phyloP scores from a whole-genome alignment of 2,888 invertebrate species.

The Drosophila koepferae region DNA sequence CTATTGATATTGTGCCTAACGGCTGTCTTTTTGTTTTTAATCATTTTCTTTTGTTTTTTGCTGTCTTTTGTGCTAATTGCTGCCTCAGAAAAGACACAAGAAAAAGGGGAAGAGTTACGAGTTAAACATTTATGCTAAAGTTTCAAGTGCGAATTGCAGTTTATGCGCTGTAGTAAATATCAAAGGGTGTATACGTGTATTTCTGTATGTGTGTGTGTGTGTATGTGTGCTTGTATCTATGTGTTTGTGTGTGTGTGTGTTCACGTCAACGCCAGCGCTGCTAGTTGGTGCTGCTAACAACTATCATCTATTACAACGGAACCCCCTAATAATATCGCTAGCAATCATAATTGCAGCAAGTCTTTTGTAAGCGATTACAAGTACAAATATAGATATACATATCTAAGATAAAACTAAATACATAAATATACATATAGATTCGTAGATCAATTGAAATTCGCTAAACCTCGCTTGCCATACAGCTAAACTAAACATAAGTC shows the following conservation, averaged over 20 bases:
- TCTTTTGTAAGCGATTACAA: conserved; percentile 76
- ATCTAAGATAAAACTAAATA: conserved; percentile 58
- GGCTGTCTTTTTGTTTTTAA: conserved; percentile 1
- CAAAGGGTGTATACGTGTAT: conserved; percentile 4
- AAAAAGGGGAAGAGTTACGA: conserved; percentile 15
- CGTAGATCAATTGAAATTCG: conserved; percentile 58
- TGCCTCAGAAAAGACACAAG: neutral
- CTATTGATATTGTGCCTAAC: conserved; percentile 17
- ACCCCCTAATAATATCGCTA: conserved; percentile 60
- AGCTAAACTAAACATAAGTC: conserved; percentile 64
- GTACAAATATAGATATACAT: conserved; percentile 47
- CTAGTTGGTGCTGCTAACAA: conserved; percentile 70
- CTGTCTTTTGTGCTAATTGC: conserved; percentile 54
- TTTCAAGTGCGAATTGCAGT: conserved; percentile 54
- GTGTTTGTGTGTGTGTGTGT: conserved; percentile 38
- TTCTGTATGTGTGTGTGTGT: conserved; percentile 13
- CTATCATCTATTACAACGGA: conserved; percentile 48
- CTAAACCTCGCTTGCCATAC: conserved; percentile 64
- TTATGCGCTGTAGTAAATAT: conserved; percentile 69
- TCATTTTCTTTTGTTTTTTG: neutral
- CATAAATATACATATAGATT: conserved; percentile 45
- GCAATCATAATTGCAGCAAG: conserved; percentile 63
- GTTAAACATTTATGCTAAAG: conserved; percentile 64
- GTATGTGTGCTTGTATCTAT: conserved; percentile 18
- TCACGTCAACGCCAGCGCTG: conserved; percentile 77